Base-by-base conservation (phyloP, 2,888 invertebrate genomes). In the Acanthosepion esculentum region DNA sequence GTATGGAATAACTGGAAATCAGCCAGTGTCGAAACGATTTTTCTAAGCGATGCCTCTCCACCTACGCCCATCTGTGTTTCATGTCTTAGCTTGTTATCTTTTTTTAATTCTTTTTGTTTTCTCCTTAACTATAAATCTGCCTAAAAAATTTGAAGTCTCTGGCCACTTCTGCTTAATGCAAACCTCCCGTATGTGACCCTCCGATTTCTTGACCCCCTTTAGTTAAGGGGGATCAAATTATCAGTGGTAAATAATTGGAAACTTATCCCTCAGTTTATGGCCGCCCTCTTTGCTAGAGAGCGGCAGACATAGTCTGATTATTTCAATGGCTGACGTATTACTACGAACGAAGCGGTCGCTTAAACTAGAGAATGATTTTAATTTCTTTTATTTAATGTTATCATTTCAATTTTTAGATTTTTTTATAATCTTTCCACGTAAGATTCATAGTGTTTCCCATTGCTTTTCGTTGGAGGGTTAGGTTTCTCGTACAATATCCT, bases 281-380 rank as follows among this genome's bases (percentile, higher is more conserved):
- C 93, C 93, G 20, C 10, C 48, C n/a, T 93, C 50, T 53, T 78
- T 5, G 23, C 59, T 59, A 6, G 23, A 59, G 59, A 59, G 59
- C 59, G 59, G 59, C 23, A 59, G 59, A 23, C 59, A 23, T 23
- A 20, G 59, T 59, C 59, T 59, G 41, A 41, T 41, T 41, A 41
- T 23, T 59, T 12, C n/a, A 78, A 78, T 78, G 93, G 48, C 93
- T 93, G 93, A 93, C 93, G 93, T 59, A 59, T 59, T 59, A 59
- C 59, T 59, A 59, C 59, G 59, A 59, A 59, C 23, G 59, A 59
- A 59, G 78, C n/a, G 33, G 33, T 33, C 78, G 78, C 78, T 10
- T 41, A 78, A 78, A 93, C 15, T 29, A 26, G 15, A 92, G 18
- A 78, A 29, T n/a, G 18, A 29, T 92, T 50, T 92, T 50, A 20